Percentiles rank a stretch among this genome's conserved stretches.
phyloP scores from a whole-genome alignment of 2,113 vertebrate genomes.

The Oryzias javanicus region DNA sequence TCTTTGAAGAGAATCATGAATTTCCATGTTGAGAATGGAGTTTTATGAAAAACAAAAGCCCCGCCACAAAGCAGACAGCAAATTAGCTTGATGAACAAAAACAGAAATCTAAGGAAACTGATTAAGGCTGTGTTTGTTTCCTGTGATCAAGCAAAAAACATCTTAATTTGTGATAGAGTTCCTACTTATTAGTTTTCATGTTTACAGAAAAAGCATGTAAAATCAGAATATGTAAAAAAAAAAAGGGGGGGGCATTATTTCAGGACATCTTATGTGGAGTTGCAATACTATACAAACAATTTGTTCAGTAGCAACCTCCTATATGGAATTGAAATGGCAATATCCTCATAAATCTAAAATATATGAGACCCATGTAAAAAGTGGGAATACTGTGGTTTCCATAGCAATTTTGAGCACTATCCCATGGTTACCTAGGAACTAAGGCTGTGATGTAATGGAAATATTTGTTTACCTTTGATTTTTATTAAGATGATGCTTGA shows the following conservation, averaged over 20 bases:
- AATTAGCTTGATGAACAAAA: constrained; percentile 38
- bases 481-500: constrained; percentile 22
- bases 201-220: background rate
- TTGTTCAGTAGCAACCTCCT: too few relatives aligned
- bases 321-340: constrained; percentile 9
- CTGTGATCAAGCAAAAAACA: constrained; percentile 31
- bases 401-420: constrained; percentile 65
- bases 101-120: constrained; percentile 21
- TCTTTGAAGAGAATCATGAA: constrained; percentile 53
- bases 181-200: constrained; percentile 10
- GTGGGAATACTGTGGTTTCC: constrained; percentile 54
- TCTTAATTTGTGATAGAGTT: constrained; percentile 16
- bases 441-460: constrained; percentile 50
- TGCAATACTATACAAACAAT: too few relatives aligned
- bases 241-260: background rate
- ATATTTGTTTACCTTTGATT: constrained; percentile 52
- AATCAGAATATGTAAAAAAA: constrained; percentile 1
- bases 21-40: constrained; percentile 28
- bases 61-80: constrained; percentile 29
- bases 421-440: constrained; percentile 73
- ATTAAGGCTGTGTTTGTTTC: constrained; percentile 42
- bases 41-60: constrained; percentile 42
- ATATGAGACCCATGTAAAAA: constrained; percentile 4
- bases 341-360: constrained; percentile 42
- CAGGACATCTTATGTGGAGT: background rate